Evolutionary conservation across 2,797 vertebrate species (phyloP), one percentile per base, ranked within the genome.

Genomic region (Halcyon leucocephala): DNA sequence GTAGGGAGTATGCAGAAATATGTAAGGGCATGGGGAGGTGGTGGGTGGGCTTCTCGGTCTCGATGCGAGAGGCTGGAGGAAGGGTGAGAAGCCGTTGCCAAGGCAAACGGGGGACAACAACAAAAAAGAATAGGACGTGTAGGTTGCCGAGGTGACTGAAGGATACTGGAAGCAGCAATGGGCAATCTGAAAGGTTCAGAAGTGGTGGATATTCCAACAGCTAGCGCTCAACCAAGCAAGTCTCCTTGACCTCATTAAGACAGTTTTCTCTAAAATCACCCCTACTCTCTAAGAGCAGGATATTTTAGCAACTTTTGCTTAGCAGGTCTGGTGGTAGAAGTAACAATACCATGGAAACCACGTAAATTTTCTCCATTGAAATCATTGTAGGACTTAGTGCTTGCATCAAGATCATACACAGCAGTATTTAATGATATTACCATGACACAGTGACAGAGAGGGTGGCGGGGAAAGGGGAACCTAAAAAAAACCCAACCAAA

Each of bases 331-430:
- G 33, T 55, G 58, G 44, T 7, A 46, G 15, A 91, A 80, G 49
- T 33, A 88, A 70, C 66, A 84, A 35, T 15, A 86, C 24, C 33
- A 94, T 4, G 10, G 44, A 86, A 94, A 62, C 22, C 10, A 93
- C 52, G 76, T 71, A 31, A 33, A 55, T 55, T 66, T 82, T 82
- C 41, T 77, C 55, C 26, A 35, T 0, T 77, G 58, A 60, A 79
- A 51, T 82, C 17, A 82, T 0, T 62, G 49, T 13, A 69, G 13
- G 4, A 9, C 58, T 78, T 74, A 86, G 21, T 11, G 19, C n/a
- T 90, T 14, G 15, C 26, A 84, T 25, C 29, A 89, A 79, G 51
- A 66, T 69, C 81, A 90, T 15, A 60, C 60, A 77, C 60, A 93
- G 70, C 55, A 44, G 58, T 73, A 73, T 54, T 93, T 84, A 88